Evolutionary conservation across 2,797 vertebrate genomes (phyloP).

Genomic region (Rhabdomys pumilio): DNA sequence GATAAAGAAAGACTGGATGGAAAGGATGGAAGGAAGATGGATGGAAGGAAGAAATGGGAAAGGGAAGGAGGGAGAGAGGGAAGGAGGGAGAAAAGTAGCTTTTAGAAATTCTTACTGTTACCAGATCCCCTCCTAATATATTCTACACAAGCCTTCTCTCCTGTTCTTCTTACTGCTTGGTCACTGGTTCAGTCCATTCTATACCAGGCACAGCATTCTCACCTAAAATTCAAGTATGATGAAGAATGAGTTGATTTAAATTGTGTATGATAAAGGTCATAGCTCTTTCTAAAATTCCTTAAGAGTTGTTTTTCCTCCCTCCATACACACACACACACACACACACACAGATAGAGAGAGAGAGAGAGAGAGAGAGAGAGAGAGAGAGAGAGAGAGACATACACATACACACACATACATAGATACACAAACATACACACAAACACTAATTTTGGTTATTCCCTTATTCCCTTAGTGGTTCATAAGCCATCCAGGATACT

Average conservation of each 20-base stretch:
- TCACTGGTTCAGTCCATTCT: background rate
- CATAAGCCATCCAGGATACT: background rate
- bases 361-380: too few species aligned
- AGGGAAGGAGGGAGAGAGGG: background rate
- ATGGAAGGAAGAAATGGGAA: background rate
- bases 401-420: background rate
- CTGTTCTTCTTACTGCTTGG: background rate
- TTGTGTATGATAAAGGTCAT: background rate
- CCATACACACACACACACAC: rapidly evolving
- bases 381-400: too few species aligned
- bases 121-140: background rate
- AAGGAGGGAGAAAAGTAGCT: too few species aligned
- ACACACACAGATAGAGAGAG: background rate
- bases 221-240: conserved; percentile 23
- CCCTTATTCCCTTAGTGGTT: conserved; percentile 40
- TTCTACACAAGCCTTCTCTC: background rate
- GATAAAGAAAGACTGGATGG: background rate
- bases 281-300: conserved; percentile 32
- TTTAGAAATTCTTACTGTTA: background rate
- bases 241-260: background rate
- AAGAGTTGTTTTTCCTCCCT: background rate
- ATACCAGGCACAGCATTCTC: background rate
- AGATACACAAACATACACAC: background rate
- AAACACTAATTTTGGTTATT: background rate
- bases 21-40: background rate